A percentile compares a stretch with the other conserved stretches of the same genome.
Evolutionary conservation across 2,888 invertebrate species (phyloP).

Genomic region (Achlya flavicornis): DNA sequence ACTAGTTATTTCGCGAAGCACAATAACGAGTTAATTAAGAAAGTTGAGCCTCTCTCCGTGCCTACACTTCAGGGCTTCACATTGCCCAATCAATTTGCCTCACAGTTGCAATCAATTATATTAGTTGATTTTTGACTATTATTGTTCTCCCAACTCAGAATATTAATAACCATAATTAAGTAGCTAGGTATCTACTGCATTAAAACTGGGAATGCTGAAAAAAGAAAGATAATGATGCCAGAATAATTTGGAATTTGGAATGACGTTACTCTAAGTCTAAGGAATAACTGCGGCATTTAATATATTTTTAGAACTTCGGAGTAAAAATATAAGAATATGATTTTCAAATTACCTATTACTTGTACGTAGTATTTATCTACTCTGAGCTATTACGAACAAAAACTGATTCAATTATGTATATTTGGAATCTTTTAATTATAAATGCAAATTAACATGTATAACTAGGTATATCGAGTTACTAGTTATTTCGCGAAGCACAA

Average conservation of each 20-base stretch:
- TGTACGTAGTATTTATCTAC: too few species aligned
- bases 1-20: conserved; percentile 36
- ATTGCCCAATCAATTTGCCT: conserved; percentile 43
- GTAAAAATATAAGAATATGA: too few species aligned
- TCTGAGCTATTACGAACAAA: too few species aligned
- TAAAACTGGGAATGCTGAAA: too few species aligned
- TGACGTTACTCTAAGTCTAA: too few species aligned
- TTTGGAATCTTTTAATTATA: too few species aligned
- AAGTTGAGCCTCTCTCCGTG: conserved; percentile 40
- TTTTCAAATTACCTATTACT: too few species aligned
- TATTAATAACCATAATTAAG: neutral
- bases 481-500: conserved; percentile 41
- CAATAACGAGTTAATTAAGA: conserved; percentile 59
- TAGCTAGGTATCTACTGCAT: neutral
- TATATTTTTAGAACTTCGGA: too few species aligned
- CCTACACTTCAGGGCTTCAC: conserved; percentile 42
- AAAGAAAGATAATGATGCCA: too few species aligned
- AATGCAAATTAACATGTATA: neutral
- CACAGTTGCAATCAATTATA: conserved; percentile 34
- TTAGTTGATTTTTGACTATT: conserved; percentile 24
- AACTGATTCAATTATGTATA: too few species aligned
- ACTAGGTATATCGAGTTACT: conserved; percentile 29
- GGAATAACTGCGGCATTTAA: too few species aligned
- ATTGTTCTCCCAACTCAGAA: conserved; percentile 4
- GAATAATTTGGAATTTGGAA: too few species aligned